Conservation (phyloP, 1,140 invertebrate genomes). For the Zelostemma sp. region DNA sequence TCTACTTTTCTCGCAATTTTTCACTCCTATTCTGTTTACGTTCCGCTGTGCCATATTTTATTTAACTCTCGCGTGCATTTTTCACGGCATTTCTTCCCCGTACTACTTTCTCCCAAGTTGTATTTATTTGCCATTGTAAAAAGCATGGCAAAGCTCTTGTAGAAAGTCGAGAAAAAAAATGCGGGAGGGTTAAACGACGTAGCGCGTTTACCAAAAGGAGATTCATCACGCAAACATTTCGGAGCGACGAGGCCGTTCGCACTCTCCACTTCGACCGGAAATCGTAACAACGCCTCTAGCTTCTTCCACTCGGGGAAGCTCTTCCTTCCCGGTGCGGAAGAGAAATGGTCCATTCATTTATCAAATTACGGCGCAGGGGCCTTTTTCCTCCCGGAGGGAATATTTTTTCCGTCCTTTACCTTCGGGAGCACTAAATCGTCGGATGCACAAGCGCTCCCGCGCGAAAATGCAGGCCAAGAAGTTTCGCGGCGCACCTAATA, state of each 20-base stretch:
- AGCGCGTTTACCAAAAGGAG: background rate
- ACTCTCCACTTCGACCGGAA: conserved; percentile 15
- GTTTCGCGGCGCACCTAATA: conserved; percentile 17
- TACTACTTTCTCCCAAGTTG: too few relatives aligned
- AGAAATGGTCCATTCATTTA: conserved; percentile 33
- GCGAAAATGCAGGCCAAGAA: background rate
- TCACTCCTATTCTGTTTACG: conserved; percentile 26
- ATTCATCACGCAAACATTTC: conserved; percentile 44
- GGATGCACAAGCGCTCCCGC: conserved; percentile 2
- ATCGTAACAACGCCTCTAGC: conserved; percentile 18
- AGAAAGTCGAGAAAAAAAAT: too few relatives aligned
- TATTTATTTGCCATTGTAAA: too few relatives aligned
- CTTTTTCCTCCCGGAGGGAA: conserved; percentile 30
- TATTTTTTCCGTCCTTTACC: conserved; percentile 29
- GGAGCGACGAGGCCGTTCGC: conserved; percentile 24
- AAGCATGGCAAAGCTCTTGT: too few relatives aligned
- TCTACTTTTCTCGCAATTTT: conserved; percentile 11
- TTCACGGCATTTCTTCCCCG: conserved; percentile 13
- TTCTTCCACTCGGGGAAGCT: conserved; percentile 15
- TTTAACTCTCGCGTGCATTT: conserved; percentile 12
- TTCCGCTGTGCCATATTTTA: conserved; percentile 3
- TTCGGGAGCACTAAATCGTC: conserved; percentile 40
- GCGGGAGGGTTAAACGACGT: background rate
- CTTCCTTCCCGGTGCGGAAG: conserved; percentile 2
- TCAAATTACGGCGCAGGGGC: conserved; percentile 29